These are phyloP conservation scores for Agapornis canus DNA, from an alignment of 2,797 vertebrate genomes.

Conservation along the genomic window DNA sequence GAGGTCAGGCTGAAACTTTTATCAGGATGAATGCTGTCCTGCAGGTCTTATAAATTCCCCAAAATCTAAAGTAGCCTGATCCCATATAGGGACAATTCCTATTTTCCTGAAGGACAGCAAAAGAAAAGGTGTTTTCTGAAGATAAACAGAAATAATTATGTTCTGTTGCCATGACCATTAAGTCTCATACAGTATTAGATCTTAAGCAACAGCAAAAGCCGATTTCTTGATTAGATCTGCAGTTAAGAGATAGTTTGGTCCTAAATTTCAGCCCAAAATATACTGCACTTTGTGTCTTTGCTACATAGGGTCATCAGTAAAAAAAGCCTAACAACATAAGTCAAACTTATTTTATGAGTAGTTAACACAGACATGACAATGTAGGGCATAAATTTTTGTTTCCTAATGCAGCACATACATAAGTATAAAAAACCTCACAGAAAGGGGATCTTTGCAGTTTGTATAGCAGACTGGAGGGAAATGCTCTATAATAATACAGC, in stretches of 20 bases:
- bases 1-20: not conserved
- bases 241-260: not conserved
- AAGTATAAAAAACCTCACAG: not conserved
- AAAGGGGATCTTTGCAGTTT: not conserved
- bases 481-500: not conserved
- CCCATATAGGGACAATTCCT: not conserved
- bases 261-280: not conserved
- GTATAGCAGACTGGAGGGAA: not conserved
- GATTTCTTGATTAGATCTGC: not conserved
- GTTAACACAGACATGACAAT: not conserved
- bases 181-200: not conserved
- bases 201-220: not conserved
- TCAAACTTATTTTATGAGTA: not conserved
- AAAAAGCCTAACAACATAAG: not conserved
- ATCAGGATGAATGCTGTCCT: not conserved
- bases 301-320: not conserved
- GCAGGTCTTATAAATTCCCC: not conserved
- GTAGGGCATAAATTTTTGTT: not conserved
- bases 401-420: rapidly evolving
- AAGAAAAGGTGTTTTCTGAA: not conserved
- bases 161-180: not conserved
- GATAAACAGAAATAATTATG: not conserved
- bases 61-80: not conserved
- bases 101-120: not conserved
- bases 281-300: not conserved